Evolutionary conservation across 2,888 invertebrate genomes (phyloP).

Genomic region (Zootermopsis nevadensis): DNA sequence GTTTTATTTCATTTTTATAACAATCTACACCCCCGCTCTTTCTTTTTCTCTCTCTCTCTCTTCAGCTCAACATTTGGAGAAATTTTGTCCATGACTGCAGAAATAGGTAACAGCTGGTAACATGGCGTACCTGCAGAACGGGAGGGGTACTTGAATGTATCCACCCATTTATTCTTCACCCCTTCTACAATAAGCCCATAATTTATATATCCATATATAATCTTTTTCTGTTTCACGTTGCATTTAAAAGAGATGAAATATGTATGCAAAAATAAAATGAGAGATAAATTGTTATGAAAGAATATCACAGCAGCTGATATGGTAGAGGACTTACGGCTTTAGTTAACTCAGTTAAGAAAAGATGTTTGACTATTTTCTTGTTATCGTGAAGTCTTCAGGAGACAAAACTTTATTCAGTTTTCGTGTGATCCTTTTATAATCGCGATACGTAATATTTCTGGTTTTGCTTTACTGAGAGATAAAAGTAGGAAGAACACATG

Average conservation of each 20-base stretch:
- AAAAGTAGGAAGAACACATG: too few relatives aligned
- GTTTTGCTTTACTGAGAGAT: too few relatives aligned
- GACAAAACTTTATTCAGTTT: too few relatives aligned
- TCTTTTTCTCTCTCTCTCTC: too few relatives aligned
- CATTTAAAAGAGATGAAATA: not conserved
- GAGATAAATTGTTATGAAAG: constrained; percentile 9
- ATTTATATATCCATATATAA: not conserved
- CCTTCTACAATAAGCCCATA: not conserved
- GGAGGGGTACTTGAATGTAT: not conserved
- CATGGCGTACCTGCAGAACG: not conserved
- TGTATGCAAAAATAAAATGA: not conserved
- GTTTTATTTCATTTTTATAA: constrained; percentile 14
- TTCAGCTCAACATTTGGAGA: constrained; percentile 24
- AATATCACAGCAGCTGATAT: not conserved
- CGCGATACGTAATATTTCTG: too few relatives aligned
- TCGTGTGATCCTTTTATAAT: too few relatives aligned
- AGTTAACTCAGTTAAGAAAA: too few relatives aligned
- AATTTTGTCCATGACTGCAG: constrained; percentile 27
- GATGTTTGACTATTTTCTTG: too few relatives aligned
- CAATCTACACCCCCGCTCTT: not conserved
- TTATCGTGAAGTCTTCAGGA: too few relatives aligned
- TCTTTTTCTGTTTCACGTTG: not conserved
- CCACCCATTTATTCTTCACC: not conserved
- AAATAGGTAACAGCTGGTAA: constrained; percentile 27
- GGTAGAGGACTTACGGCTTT: too few relatives aligned